A percentile compares a stretch with the other conserved stretches of the same genome.
Conservation (phyloP, 2,888 invertebrate genomes). For the Axea sp. region DNA sequence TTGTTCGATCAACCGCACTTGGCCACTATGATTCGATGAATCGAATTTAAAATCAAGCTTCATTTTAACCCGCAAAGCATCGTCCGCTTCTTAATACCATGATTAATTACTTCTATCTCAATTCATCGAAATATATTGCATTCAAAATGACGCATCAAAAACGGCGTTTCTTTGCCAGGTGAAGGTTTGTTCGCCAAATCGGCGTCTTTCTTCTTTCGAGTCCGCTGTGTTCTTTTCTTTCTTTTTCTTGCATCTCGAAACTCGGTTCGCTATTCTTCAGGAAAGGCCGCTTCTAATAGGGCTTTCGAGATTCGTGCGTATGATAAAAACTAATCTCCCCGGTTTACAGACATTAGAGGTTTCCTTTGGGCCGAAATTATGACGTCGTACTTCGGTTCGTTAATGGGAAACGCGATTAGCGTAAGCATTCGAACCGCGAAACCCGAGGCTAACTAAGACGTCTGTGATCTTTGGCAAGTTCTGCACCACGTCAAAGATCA, state of each 20-base stretch:
- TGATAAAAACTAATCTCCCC: slow-evolving; percentile 39
- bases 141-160: slow-evolving; percentile 5
- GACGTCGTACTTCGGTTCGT: slow-evolving; percentile 10
- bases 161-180: background rate
- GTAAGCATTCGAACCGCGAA: slow-evolving; percentile 49
- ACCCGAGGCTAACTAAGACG: slow-evolving; percentile 43
- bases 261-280: background rate
- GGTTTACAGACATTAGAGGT: slow-evolving; percentile 19
- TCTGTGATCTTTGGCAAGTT: slow-evolving; percentile 56
- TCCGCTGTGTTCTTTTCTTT: background rate
- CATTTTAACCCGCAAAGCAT: background rate
- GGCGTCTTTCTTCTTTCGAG: slow-evolving; percentile 11
- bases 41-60: too few species aligned
- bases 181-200: slow-evolving; percentile 1
- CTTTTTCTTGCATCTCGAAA: background rate
- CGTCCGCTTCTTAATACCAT: background rate
- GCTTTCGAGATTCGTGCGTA: background rate
- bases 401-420: slow-evolving; percentile 57
- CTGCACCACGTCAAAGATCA: slow-evolving; percentile 43
- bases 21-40: too few species aligned
- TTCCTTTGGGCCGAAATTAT: slow-evolving; percentile 42
- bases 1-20: background rate
- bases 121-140: background rate
- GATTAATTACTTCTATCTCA: background rate
- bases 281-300: background rate